These are phyloP conservation scores for Xestia rhomboidea DNA, from an alignment of 2,888 invertebrate genomes.

Conservation along the genomic window DNA sequence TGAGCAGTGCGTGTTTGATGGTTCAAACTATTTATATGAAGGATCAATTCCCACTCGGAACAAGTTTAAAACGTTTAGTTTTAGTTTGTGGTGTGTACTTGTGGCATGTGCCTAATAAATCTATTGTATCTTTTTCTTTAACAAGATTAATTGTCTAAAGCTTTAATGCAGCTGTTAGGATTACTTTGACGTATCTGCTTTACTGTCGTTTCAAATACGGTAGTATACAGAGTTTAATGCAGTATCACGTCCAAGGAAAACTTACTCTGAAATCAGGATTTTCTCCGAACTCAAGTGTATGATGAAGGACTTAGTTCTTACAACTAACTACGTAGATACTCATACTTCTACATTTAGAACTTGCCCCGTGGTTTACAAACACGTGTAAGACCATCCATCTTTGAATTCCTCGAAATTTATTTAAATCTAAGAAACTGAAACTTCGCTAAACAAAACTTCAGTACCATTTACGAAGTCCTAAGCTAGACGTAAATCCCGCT, in stretches of 20 bases:
- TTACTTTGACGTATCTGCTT: not conserved
- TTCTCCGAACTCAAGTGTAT: not conserved
- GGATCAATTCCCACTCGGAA: not conserved
- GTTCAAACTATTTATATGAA: not conserved
- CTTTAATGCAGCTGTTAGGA: not conserved
- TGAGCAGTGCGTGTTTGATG: not conserved
- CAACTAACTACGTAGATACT: not conserved
- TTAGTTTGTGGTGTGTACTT: too few species aligned
- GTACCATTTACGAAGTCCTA: not conserved
- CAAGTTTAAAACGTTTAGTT: not conserved
- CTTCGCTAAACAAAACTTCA: conserved; percentile 5
- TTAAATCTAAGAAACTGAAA: not conserved
- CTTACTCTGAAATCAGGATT: not conserved
- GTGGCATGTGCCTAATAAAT: too few species aligned
- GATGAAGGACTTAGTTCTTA: not conserved
- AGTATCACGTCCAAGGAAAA: not conserved
- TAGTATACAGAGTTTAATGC: too few species aligned
- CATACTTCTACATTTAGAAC: not conserved
- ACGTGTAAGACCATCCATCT: not conserved
- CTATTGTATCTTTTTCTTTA: not conserved
- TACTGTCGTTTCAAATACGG: not conserved
- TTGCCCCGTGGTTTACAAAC: not conserved
- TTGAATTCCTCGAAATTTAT: not conserved
- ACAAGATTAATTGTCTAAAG: not conserved
- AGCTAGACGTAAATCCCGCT: conserved; percentile 27